These are phyloP conservation scores for Uloborus diversus DNA, from an alignment of 1,140 invertebrate species.

Conservation along the genomic window DNA sequence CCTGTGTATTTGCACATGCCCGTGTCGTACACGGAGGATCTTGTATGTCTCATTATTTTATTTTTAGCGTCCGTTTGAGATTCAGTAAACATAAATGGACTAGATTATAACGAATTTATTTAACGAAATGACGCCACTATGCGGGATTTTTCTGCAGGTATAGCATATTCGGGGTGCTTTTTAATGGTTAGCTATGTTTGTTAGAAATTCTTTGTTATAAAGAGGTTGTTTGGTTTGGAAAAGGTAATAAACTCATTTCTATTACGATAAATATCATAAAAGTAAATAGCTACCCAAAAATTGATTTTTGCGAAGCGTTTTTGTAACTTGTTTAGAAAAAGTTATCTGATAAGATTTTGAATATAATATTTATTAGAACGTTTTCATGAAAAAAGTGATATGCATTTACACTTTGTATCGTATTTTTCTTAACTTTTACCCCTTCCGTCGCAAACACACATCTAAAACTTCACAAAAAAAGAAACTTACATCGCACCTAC, in stretches of 20 bases:
- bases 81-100: neutral
- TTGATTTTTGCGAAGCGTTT: neutral
- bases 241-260: neutral
- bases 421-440: neutral
- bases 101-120: constrained; percentile 1
- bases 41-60: constrained; percentile 5
- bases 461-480: no score
- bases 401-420: neutral
- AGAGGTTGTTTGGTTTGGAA: neutral
- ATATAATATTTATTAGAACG: neutral
- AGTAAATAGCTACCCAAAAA: neutral
- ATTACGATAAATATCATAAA: neutral
- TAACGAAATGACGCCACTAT: neutral
- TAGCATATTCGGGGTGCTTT: neutral
- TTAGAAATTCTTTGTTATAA: neutral
- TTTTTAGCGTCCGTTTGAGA: neutral
- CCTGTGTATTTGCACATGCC: neutral
- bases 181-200: neutral
- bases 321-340: neutral
- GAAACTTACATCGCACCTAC: no score
- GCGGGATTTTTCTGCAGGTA: neutral
- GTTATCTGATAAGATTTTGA: constrained; percentile 5
- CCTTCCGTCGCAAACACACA: no score
- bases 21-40: neutral
- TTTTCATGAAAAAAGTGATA: neutral